Base-by-base conservation (phyloP, 2,113 vertebrate genomes). In the Microcebus jonahi region DNA sequence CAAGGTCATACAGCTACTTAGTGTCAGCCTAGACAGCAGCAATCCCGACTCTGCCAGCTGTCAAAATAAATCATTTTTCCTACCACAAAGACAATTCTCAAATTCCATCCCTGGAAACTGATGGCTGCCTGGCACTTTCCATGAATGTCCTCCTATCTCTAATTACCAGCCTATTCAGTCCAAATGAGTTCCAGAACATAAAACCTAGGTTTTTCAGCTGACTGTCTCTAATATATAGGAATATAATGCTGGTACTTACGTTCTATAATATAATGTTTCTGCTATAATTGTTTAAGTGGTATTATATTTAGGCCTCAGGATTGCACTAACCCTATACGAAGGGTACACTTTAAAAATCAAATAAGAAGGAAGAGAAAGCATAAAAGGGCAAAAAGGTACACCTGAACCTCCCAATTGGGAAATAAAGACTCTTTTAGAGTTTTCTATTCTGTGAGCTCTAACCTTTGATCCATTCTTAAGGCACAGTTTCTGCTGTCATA, bases 301-400 rank as follows among this genome's bases (percentile, higher is more conserved):
- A 29, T 79, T 68, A 71, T 55, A 73, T 83, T 48, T 67, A 39
- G n/a, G 3, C 34, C 61, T 91, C 42, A 34, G 25, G 6, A 92
- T 7, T 84, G 17, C 67, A 50, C 75, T 63, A 73, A 90, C 20
- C 14, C n/a, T 70, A 4, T 29, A 55, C 29, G 21, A 94, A 59
- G 39, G 27, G 20, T 39, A 91, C 20, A 91, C 59, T 89, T 97
- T 55, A 82, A 92, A 96, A 89, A 91, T 77, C 29, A 91, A 88
- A 82, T 50, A 25, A 77, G 21, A 45, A 95, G 11, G 39, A 88
- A 7, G 25, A 68, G 29, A 68, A 86, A 79, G 25, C 50, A 61
- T 87, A 39, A 87, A 77, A 55, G 67, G 14, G 53, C n/a, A 63
- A 5, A 91, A 75, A 50, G 17, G 4, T 36, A 71, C 15, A 71